phyloP scores from a whole-genome alignment of 2,888 invertebrate genomes.

The Sarcophaga caerulescens region DNA sequence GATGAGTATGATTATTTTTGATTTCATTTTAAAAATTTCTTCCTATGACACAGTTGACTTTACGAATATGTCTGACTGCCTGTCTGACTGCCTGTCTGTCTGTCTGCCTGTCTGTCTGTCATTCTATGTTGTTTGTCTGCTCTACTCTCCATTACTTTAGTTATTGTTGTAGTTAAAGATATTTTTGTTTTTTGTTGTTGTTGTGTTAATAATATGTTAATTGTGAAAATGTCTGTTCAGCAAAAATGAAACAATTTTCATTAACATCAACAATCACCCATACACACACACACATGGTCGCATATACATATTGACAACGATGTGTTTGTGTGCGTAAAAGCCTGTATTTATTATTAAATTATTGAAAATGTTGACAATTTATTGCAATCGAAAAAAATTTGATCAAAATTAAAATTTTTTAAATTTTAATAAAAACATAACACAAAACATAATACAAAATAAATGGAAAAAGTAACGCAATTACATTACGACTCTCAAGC shows the following conservation, averaged over 20 bases:
- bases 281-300: neutral
- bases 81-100: neutral
- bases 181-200: slow-evolving; percentile 22
- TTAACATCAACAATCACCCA: slow-evolving; percentile 17
- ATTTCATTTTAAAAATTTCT: neutral
- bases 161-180: neutral
- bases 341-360: slow-evolving; percentile 22
- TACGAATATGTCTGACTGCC: no score
- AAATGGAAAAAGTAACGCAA: no score
- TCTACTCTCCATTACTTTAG: neutral
- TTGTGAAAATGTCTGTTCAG: slow-evolving; percentile 60
- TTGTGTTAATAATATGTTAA: slow-evolving; percentile 65
- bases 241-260: slow-evolving; percentile 57
- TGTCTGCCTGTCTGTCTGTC: slow-evolving; percentile 24
- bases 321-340: neutral
- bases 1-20: neutral
- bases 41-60: no score
- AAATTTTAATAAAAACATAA: neutral
- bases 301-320: neutral
- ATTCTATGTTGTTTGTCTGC: neutral
- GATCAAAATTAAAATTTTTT: slow-evolving; percentile 4
- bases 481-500: no score
- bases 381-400: neutral
- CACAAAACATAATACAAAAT: no score
- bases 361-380: slow-evolving; percentile 30